A percentile compares a stretch with the other conserved stretches of the same genome.
Conservation (phyloP, 2,113 vertebrate species). For the Lepus europaeus region DNA sequence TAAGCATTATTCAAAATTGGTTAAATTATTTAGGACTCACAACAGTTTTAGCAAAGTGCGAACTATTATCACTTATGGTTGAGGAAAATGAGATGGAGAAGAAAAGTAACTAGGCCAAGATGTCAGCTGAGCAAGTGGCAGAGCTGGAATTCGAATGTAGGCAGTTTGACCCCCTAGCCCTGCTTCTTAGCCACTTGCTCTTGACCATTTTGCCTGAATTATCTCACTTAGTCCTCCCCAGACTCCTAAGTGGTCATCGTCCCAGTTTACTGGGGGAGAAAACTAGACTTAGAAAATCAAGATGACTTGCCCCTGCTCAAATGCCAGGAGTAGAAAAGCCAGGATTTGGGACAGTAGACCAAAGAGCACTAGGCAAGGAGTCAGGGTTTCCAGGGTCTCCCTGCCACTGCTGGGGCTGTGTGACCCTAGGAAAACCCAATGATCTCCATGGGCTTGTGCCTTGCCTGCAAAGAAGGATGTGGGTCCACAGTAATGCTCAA, state of each 20-base stretch:
- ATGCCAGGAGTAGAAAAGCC: background rate
- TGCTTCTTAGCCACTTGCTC: background rate
- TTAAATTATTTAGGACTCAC: conserved; percentile 10
- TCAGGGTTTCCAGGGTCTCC: background rate
- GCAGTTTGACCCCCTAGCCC: background rate
- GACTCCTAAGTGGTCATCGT: background rate
- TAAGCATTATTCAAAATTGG: conserved; percentile 14
- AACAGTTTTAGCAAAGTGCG: background rate
- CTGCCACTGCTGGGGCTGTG: background rate
- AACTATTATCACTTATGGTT: background rate
- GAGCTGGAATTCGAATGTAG: background rate
- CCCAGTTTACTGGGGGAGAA: background rate
- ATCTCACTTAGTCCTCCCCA: conserved; percentile 10
- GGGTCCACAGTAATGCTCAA: background rate
- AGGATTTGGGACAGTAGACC: conserved; percentile 40
- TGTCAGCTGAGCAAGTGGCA: background rate
- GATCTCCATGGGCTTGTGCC: background rate
- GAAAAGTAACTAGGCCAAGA: conserved; percentile 12
- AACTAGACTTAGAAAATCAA: conserved; percentile 28
- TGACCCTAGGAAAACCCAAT: background rate
- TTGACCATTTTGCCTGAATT: background rate
- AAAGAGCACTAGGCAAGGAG: background rate
- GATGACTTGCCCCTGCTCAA: background rate
- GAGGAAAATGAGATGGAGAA: conserved; percentile 39
- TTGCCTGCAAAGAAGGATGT: background rate